Percentiles rank a stretch among this genome's conserved stretches.
phyloP scores from a whole-genome alignment of 1,140 invertebrate species.

The Pseudomyrmex flavicornis region DNA sequence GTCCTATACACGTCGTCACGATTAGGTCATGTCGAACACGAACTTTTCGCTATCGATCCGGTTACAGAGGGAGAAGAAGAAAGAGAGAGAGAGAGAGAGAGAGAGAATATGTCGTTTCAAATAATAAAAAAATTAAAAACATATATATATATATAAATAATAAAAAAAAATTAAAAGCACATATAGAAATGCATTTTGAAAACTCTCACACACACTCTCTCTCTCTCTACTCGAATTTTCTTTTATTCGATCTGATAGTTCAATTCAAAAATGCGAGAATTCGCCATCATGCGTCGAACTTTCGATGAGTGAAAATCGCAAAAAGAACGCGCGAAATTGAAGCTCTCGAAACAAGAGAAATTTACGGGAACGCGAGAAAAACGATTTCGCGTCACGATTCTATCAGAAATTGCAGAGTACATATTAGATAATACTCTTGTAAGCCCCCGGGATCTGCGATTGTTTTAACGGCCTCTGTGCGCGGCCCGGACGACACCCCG shows the following conservation, averaged over 20 bases:
- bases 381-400: constrained; percentile 29
- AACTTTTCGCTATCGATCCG: constrained; percentile 37
- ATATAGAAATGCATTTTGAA: no score
- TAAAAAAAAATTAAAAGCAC: no score
- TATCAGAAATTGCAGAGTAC: constrained; percentile 40
- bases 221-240: no score
- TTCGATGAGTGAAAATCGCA: no score
- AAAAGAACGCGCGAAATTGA: background rate
- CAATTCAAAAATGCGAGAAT: no score
- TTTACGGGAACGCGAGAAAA: background rate
- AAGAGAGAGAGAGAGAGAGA: no score
- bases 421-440: constrained; percentile 62
- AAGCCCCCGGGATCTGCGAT: constrained; percentile 43
- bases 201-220: no score
- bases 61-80: no score
- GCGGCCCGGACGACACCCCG: constrained; percentile 10
- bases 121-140: background rate
- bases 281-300: no score
- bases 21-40: constrained; percentile 39
- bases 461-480: constrained; percentile 43
- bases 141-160: no score
- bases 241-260: no score
- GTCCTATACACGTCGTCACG: constrained; percentile 41
- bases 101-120: background rate
- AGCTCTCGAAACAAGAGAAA: background rate